Evolutionary conservation across 1,140 invertebrate genomes (phyloP).

Genomic region (Bradysia coprophila): DNA sequence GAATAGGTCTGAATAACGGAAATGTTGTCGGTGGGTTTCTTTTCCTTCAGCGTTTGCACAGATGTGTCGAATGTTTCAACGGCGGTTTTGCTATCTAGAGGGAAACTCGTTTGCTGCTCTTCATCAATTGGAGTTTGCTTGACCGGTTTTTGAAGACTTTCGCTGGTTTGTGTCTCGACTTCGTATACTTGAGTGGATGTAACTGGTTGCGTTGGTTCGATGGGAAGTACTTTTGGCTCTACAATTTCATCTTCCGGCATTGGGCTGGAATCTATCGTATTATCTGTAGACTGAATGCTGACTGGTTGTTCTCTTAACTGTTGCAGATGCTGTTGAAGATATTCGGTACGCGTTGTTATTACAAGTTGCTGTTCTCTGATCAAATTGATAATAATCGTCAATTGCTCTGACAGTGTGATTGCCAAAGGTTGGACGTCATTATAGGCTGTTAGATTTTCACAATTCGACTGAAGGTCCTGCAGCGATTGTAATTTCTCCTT

Average conservation of each 20-base stretch:
- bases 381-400: conserved; percentile 16
- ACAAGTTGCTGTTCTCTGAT: conserved; percentile 18
- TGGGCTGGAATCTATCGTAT: conserved; percentile 14
- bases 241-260: conserved; percentile 18
- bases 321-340: neutral
- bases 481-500: conserved; percentile 20
- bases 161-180: conserved; percentile 30
- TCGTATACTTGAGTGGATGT: neutral
- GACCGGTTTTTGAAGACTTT: conserved; percentile 17
- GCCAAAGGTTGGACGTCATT: conserved; percentile 19
- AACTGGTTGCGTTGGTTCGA: conserved; percentile 4
- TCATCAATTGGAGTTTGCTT: conserved; percentile 25
- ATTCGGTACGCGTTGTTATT: conserved; percentile 15
- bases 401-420: conserved; percentile 15
- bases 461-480: conserved; percentile 17
- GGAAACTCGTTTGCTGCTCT: conserved; percentile 38
- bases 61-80: conserved; percentile 18
- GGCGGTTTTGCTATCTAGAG: conserved; percentile 13
- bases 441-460: conserved; percentile 15
- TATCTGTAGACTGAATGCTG: conserved; percentile 5
- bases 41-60: conserved; percentile 16
- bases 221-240: conserved; percentile 6
- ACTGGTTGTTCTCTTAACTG: neutral
- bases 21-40: conserved; percentile 40
- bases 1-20: conserved; percentile 44